These are phyloP conservation scores for Drosophila truncata DNA, from an alignment of 1,140 invertebrate genomes.

Conservation along the genomic window DNA sequence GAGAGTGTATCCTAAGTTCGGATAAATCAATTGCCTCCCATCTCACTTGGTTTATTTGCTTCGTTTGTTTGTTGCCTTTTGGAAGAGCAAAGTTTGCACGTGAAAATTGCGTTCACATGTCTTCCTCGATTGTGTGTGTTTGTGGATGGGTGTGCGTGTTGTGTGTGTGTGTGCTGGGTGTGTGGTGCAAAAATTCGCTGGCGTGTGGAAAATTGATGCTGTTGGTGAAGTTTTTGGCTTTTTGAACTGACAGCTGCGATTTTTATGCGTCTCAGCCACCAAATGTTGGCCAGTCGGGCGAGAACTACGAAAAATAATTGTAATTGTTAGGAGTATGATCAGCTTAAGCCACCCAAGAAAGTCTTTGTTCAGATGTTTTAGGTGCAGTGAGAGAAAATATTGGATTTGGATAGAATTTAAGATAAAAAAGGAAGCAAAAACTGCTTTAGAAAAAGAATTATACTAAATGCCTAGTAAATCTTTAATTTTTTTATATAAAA, in stretches of 20 bases:
- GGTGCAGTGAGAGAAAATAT: neutral
- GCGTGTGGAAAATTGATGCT: conserved; percentile 78
- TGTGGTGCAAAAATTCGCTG: conserved; percentile 60
- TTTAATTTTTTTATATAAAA: too few species aligned
- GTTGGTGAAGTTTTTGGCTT: conserved; percentile 80
- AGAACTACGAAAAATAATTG: conserved; percentile 75
- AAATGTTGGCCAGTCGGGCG: conserved; percentile 12
- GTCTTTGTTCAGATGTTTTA: neutral
- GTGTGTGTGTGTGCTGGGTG: conserved; percentile 18
- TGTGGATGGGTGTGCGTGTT: conserved; percentile 14
- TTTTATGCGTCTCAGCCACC: conserved; percentile 69
- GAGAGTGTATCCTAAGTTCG: conserved; percentile 49
- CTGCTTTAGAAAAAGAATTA: too few species aligned
- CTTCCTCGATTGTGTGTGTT: conserved; percentile 43
- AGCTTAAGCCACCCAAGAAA: neutral
- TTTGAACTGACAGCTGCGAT: conserved; percentile 82
- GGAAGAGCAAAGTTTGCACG: conserved; percentile 72
- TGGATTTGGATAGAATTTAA: too few species aligned
- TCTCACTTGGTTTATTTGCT: conserved; percentile 68
- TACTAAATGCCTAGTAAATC: too few species aligned
- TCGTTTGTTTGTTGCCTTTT: conserved; percentile 61
- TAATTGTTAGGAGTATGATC: conserved; percentile 70
- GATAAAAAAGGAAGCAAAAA: too few species aligned
- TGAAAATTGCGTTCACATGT: conserved; percentile 79
- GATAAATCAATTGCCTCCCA: conserved; percentile 24